These are phyloP conservation scores for Heliconius congener DNA, from an alignment of 1,140 invertebrate genomes.

Conservation along the genomic window DNA sequence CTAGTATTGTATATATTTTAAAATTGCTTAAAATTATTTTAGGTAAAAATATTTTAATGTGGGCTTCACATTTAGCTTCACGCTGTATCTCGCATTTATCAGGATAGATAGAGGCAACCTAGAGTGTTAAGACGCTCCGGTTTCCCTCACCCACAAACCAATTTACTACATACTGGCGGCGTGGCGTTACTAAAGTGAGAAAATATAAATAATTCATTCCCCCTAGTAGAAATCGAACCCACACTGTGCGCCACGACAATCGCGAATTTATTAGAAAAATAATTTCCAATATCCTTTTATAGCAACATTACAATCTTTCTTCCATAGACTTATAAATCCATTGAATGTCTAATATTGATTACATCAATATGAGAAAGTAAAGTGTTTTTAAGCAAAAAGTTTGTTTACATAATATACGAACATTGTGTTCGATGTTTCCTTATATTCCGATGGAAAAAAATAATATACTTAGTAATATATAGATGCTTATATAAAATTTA, in stretches of 20 bases:
- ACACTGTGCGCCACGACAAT: no score
- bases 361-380: background rate
- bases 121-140: no score
- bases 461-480: background rate
- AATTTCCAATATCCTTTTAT: no score
- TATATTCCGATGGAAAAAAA: constrained; percentile 7
- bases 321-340: background rate
- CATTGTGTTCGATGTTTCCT: background rate
- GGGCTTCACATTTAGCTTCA: background rate
- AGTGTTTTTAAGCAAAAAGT: background rate
- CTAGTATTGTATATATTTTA: background rate
- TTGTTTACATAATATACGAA: background rate
- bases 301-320: background rate
- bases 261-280: no score
- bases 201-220: no score
- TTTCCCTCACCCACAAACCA: no score
- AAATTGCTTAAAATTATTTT: constrained; percentile 2
- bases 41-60: background rate
- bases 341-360: background rate
- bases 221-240: no score
- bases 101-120: no score
- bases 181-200: no score
- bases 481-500: background rate
- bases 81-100: no score
- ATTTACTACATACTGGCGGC: no score